phyloP scores from a whole-genome alignment of 1,140 invertebrate species.

The Drosophila mauritiana region DNA sequence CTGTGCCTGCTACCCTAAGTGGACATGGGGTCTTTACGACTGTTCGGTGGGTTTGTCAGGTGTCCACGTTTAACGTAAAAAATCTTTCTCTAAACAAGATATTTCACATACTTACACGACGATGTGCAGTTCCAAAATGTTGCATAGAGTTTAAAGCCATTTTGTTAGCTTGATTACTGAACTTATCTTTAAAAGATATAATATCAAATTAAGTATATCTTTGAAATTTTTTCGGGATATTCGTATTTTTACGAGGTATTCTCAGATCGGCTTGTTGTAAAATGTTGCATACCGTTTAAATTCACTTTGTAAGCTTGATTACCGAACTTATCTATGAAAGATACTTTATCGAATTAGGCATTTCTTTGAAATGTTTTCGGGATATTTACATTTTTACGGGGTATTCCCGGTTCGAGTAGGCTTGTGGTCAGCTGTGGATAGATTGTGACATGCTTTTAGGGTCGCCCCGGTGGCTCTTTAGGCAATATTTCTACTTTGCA shows the following conservation, averaged over 20 bases:
- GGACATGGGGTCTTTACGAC: slow-evolving; percentile 8
- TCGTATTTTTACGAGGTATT: background rate
- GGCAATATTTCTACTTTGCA: slow-evolving; percentile 84
- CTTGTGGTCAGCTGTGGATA: slow-evolving; percentile 22
- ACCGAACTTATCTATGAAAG: too few relatives aligned
- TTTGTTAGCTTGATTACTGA: too few relatives aligned
- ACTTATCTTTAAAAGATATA: too few relatives aligned
- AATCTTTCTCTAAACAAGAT: too few relatives aligned
- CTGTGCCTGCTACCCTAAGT: slow-evolving; percentile 26
- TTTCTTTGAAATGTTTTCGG: background rate
- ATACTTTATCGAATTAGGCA: too few relatives aligned
- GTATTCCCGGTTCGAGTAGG: background rate
- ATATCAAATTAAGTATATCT: too few relatives aligned
- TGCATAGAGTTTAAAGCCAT: too few relatives aligned
- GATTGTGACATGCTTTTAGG: slow-evolving; percentile 81
- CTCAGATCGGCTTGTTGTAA: background rate
- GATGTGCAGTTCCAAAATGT: too few relatives aligned
- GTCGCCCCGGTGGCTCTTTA: slow-evolving; percentile 68
- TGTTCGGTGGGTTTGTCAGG: background rate
- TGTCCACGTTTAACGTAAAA: too few relatives aligned
- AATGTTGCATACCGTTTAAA: too few relatives aligned
- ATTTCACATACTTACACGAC: too few relatives aligned
- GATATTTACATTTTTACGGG: background rate
- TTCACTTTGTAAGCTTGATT: too few relatives aligned
- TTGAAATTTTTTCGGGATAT: background rate